Conservation (phyloP, 2,888 invertebrate species). For the Plagodis pulveraria region DNA sequence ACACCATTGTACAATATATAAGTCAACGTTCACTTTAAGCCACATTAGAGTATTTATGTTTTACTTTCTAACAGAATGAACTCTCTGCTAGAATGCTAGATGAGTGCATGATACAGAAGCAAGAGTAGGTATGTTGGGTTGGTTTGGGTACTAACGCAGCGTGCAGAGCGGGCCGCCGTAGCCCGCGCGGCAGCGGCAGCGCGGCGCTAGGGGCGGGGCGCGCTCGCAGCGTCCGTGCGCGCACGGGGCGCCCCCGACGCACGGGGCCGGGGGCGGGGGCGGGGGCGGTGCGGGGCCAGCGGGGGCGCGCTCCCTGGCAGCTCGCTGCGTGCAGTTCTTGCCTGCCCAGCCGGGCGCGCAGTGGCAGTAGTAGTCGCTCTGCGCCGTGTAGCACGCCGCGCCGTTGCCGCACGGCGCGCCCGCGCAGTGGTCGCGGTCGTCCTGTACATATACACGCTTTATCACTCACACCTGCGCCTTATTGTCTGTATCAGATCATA, state of each 20-base stretch:
- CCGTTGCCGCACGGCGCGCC: conserved; percentile 94
- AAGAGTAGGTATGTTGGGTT: conserved; percentile 4
- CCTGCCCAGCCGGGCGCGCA: conserved; percentile 95
- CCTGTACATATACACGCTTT: conserved; percentile 77
- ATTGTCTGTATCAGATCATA: background rate
- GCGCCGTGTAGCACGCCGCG: conserved; percentile 94
- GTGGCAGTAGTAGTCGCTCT: conserved; percentile 95
- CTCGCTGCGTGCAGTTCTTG: conserved; percentile 91
- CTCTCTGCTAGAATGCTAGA: conserved; percentile 10
- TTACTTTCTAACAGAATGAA: too few relatives aligned
- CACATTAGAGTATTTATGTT: too few relatives aligned
- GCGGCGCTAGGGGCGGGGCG: conserved; percentile 35
- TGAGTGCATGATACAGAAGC: background rate
- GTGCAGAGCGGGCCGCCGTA: conserved; percentile 91
- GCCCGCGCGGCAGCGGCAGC: conserved; percentile 51
- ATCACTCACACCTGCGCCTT: background rate
- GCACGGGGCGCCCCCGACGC: conserved; percentile 78
- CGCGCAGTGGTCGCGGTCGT: conserved; percentile 95
- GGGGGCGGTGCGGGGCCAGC: conserved; percentile 58
- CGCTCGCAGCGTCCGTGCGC: conserved; percentile 69
- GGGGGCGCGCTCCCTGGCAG: conserved; percentile 45
- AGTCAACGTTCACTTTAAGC: too few relatives aligned
- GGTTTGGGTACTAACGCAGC: conserved; percentile 35
- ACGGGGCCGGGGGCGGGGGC: conserved; percentile 54
- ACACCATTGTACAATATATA: too few relatives aligned